A percentile compares a stretch with the other conserved stretches of the same genome.
Conservation (phyloP, 2,113 vertebrate species). For the Litocranius walleri region DNA sequence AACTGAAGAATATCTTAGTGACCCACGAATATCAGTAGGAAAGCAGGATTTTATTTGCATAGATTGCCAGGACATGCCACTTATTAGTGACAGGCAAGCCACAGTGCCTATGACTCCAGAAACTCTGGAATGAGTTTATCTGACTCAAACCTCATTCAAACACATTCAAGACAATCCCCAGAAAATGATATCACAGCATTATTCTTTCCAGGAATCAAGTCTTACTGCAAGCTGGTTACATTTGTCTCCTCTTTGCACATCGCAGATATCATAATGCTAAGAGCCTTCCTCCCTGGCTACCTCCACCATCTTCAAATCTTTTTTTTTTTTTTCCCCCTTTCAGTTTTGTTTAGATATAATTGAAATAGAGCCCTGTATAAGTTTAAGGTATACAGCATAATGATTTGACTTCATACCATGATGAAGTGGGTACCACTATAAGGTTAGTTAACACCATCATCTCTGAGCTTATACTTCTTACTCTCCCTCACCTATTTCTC, state of each 20-base stretch:
- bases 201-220: background rate
- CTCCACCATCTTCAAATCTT: background rate
- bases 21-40: background rate
- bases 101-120: background rate
- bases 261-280: background rate
- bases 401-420: background rate
- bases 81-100: background rate
- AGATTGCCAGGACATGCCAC: background rate
- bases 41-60: background rate
- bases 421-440: background rate
- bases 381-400: background rate
- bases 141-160: background rate
- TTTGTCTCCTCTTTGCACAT: background rate
- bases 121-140: background rate
- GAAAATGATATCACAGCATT: background rate
- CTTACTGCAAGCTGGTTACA: background rate
- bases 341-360: background rate
- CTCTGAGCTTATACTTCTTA: background rate
- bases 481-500: background rate
- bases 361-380: background rate
- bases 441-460: background rate
- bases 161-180: background rate
- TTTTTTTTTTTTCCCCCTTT: background rate
- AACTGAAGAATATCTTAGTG: background rate
- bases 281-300: background rate